Evolutionary conservation across 2,113 vertebrate genomes (phyloP), one percentile per base, ranked within the genome.

Genomic region (Oncorhynchus keta): DNA sequence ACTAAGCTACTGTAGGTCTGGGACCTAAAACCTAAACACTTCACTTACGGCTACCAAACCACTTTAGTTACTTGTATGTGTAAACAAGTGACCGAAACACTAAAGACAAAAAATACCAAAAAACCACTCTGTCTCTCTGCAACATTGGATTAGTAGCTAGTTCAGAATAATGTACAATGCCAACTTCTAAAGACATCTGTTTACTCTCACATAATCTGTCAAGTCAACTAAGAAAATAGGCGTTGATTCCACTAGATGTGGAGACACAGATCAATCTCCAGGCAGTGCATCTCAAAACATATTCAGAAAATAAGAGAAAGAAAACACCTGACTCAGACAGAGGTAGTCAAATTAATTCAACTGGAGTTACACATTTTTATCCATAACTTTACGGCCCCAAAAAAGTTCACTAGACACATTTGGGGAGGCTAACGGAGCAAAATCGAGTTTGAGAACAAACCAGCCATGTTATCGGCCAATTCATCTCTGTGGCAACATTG

Each of bases 391-490:
- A 68, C 62, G 72, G 62, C 57, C 6, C 70, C 81, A 83, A 74
- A 76, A 73, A 73, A 65, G 39, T 45, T 45, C 39, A 72, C 14
- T 82, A 85, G 83, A 81, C 84, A 85, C 87, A 84, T 89, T 83
- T 89, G 76, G 82, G 73, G 81, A 87, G 84, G 82, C 83, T 79
- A 82, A 73, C 73, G 0, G 61, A 86, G 83, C 79, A 75, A 87
- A 88, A 88, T 87, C 88, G 86, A 87, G 89, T 83, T 88, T 86
- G 82, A 73, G 49, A 70, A 85, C 82, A 84, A 87, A 85, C 83
- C 79, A 79, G 79, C 49, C 77, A 74, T 83, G 83, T 73, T 86
- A 86, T 89, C 86, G 72, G 68, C 73, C 83, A 79, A 89, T 85
- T 81, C 81, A 81, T 88, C 83, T 82, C 74, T 62, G 84, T 45